Conservation (phyloP, 1,140 invertebrate genomes). For the Venustaconcha ellipsiformis region DNA sequence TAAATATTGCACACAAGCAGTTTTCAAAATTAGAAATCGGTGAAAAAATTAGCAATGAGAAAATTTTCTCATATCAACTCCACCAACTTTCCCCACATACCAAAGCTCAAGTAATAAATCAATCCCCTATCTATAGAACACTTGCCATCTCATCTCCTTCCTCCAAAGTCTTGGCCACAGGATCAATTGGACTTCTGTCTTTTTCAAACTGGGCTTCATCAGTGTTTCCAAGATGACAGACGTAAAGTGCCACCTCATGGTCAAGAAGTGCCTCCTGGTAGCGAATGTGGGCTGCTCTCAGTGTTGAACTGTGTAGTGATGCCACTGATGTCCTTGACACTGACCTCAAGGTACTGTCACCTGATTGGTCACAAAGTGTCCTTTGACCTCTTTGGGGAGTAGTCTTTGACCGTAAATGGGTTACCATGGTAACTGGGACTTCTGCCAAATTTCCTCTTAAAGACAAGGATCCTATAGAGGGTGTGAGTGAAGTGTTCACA, state of each 20-base stretch:
- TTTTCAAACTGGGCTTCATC: no score
- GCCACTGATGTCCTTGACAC: not conserved
- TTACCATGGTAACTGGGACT: no score
- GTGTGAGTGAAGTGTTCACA: slow-evolving; percentile 3
- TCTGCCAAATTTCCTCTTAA: slow-evolving; percentile 9
- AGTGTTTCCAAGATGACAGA: slow-evolving; percentile 3
- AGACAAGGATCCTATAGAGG: slow-evolving; percentile 18
- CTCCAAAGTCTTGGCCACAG: slow-evolving; percentile 9
- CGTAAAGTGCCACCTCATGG: slow-evolving; percentile 13
- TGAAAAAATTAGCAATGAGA: no score
- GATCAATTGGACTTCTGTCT: not conserved
- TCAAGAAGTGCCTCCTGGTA: slow-evolving; percentile 15
- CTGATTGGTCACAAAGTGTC: no score
- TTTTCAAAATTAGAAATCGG: no score
- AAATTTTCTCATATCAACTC: no score
- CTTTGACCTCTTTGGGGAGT: no score
- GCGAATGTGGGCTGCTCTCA: slow-evolving; percentile 7
- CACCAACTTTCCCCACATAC: no score
- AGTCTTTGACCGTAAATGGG: no score
- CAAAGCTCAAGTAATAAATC: no score
- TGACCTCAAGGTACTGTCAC: no score
- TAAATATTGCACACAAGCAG: no score
- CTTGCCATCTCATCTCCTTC: slow-evolving; percentile 24
- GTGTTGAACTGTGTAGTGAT: not conserved
- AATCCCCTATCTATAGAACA: not conserved